Percentiles rank a stretch among this genome's conserved stretches.
These are phyloP conservation scores for Anniella stebbinsi DNA, from an alignment of 2,797 vertebrate genomes.

Conservation along the genomic window DNA sequence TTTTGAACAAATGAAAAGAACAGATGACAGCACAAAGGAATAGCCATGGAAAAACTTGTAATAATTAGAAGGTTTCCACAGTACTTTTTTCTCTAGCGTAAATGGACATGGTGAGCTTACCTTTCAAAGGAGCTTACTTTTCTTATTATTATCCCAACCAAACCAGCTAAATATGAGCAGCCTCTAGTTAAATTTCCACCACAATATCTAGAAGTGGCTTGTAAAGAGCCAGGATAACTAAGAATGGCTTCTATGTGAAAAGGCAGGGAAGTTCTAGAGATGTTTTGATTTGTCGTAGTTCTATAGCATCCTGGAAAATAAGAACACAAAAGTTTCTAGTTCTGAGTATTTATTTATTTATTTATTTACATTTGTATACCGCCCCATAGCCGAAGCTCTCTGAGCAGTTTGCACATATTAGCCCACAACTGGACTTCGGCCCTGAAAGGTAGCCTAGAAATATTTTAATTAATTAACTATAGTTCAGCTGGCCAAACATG, in stretches of 20 bases:
- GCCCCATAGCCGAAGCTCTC: too few species aligned
- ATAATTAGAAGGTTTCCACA: slow-evolving; percentile 33
- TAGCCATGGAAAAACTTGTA: slow-evolving; percentile 16
- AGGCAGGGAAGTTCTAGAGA: not conserved
- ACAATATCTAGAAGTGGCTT: not conserved
- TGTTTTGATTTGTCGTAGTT: not conserved
- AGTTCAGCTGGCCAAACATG: not conserved
- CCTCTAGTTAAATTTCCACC: not conserved
- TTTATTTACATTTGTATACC: too few species aligned
- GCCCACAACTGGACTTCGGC: not conserved
- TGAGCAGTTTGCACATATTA: too few species aligned
- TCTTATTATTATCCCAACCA: not conserved
- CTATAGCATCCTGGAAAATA: not conserved
- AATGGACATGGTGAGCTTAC: not conserved
- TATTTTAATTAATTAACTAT: not conserved
- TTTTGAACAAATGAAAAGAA: slow-evolving; percentile 54
- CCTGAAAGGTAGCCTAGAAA: not conserved
- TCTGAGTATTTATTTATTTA: not conserved
- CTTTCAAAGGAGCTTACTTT: slow-evolving; percentile 21
- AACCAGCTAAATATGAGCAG: not conserved
- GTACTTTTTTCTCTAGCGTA: not conserved
- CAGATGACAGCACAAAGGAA: slow-evolving; percentile 28
- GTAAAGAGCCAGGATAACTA: not conserved
- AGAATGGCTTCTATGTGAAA: not conserved
- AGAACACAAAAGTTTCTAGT: too few species aligned